Evolutionary conservation across 2,888 invertebrate species (phyloP).

Genomic region (Melanostoma mellinum): DNA sequence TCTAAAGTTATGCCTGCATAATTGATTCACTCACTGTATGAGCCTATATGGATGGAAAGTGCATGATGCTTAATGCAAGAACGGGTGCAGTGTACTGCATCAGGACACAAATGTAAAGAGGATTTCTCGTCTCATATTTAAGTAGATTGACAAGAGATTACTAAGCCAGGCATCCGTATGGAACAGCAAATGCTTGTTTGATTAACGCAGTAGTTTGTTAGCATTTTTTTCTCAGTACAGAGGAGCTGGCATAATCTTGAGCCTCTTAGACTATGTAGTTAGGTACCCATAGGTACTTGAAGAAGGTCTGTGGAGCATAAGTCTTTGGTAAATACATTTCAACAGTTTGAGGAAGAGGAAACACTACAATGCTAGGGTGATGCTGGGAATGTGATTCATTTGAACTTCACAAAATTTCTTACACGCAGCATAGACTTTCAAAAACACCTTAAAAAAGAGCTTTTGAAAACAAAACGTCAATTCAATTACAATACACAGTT

Average conservation of each 20-base stretch:
- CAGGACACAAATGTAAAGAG: conserved; percentile 57
- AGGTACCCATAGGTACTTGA: not conserved
- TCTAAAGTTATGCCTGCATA: conserved; percentile 72
- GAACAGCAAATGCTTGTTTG: conserved; percentile 46
- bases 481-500: too few relatives aligned
- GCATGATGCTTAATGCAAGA: conserved; percentile 36
- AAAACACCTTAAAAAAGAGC: too few relatives aligned
- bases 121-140: conserved; percentile 65
- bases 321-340: too few relatives aligned
- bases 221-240: conserved; percentile 23
- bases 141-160: conserved; percentile 72
- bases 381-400: too few relatives aligned
- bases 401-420: too few relatives aligned
- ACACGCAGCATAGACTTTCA: too few relatives aligned
- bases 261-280: not conserved
- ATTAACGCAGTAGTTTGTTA: conserved; percentile 49
- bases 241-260: conserved; percentile 24
- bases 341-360: too few relatives aligned
- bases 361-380: too few relatives aligned
- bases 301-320: not conserved
- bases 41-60: conserved; percentile 12
- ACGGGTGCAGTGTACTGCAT: conserved; percentile 40
- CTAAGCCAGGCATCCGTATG: conserved; percentile 26
- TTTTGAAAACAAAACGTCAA: too few relatives aligned
- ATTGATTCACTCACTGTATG: conserved; percentile 64